A percentile compares a stretch with the other conserved stretches of the same genome.
Conservation (phyloP, 2,113 vertebrate genomes). For the Pelmatolapia mariae region DNA sequence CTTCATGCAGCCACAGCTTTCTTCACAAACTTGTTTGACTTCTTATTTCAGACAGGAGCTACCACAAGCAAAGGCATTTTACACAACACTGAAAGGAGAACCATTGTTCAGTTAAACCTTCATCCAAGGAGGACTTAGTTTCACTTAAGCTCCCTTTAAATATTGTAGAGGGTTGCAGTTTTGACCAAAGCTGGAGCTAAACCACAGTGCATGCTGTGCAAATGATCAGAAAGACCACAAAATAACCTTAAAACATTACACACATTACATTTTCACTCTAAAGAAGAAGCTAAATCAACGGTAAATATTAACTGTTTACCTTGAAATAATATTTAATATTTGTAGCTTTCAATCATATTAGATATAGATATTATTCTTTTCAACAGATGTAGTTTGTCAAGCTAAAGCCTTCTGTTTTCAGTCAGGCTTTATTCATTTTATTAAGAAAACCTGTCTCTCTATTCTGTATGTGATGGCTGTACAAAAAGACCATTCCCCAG, state of each 20-base stretch:
- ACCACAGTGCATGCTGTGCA: not conserved
- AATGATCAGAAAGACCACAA: not conserved
- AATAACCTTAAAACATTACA: not conserved
- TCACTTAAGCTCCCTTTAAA: not conserved
- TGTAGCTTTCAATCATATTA: not conserved
- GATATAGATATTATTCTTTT: not conserved
- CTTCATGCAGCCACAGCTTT: not conserved
- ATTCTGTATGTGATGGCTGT: not conserved
- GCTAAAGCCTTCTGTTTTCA: not conserved
- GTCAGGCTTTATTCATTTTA: not conserved
- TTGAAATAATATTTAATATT: not conserved
- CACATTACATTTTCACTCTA: not conserved
- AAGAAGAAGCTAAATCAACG: not conserved
- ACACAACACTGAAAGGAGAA: not conserved
- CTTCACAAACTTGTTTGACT: not conserved
- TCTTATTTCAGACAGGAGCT: not conserved
- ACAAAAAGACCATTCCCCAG: not conserved
- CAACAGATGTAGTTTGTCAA: not conserved
- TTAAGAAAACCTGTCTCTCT: not conserved
- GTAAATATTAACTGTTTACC: not conserved
- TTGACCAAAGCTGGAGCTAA: not conserved
- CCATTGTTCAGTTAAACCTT: constrained; percentile 1
- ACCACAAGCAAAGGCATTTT: not conserved
- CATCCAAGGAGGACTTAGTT: not conserved
- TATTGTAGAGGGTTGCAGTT: not conserved